phyloP scores from a whole-genome alignment of 2,797 vertebrate genomes.

The Bradypodion ventrale region DNA sequence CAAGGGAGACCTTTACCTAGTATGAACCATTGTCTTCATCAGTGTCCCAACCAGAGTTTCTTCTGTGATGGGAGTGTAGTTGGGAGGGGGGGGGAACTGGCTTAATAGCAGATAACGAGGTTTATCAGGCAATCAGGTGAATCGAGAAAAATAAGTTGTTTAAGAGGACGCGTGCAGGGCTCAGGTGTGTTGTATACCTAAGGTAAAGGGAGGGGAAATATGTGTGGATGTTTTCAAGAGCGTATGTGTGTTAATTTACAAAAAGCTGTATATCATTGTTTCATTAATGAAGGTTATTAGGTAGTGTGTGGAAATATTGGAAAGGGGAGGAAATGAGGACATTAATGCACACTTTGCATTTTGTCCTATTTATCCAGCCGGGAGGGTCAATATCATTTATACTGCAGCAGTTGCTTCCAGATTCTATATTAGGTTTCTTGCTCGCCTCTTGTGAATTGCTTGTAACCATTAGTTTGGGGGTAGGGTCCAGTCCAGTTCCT shows the following conservation, averaged over 20 bases:
- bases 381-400: neutral
- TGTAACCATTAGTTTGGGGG: neutral
- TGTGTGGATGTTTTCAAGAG: neutral
- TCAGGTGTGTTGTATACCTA: constrained; percentile 1
- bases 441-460: constrained; percentile 8
- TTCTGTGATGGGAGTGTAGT: constrained; percentile 59
- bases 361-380: neutral
- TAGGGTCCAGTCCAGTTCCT: neutral
- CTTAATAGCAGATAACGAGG: constrained; percentile 10
- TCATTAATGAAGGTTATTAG: neutral
- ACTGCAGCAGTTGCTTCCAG: neutral
- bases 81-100: neutral
- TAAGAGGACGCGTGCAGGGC: neutral
- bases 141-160: neutral
- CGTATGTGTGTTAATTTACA: neutral
- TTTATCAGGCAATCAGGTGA: constrained; percentile 55
- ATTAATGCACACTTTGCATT: neutral
- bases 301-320: neutral
- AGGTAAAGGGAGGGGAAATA: neutral
- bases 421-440: neutral
- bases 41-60: constrained; percentile 61
- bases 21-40: constrained; percentile 54
- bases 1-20: no score
- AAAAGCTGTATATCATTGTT: neutral
- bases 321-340: neutral